A percentile compares a stretch with the other conserved stretches of the same genome.
phyloP scores from a whole-genome alignment of 2,888 invertebrate genomes.

The Chesias legatella region DNA sequence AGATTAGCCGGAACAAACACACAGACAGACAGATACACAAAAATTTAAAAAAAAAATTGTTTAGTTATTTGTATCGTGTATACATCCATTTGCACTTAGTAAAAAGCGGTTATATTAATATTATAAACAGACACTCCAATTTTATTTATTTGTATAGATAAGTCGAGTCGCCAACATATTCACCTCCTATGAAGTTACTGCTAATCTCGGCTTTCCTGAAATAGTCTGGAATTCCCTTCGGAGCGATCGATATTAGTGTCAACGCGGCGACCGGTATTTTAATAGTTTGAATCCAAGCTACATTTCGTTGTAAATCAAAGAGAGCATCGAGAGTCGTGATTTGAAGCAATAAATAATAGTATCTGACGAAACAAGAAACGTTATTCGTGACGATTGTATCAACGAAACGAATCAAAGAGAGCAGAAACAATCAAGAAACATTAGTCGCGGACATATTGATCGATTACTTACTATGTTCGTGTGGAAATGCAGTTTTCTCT shows the following conservation, averaged over 20 bases:
- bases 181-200: constrained; percentile 37
- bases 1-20: no score
- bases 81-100: no score
- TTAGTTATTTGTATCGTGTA: no score
- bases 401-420: constrained; percentile 31
- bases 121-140: no score
- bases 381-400: constrained; percentile 24
- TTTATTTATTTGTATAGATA: no score
- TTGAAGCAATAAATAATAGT: constrained; percentile 13
- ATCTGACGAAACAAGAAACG: constrained; percentile 15
- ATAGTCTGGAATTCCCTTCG: constrained; percentile 60
- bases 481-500: neutral
- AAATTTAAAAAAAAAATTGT: no score
- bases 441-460: constrained; percentile 6
- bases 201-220: constrained; percentile 60
- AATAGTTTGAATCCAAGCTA: constrained; percentile 21
- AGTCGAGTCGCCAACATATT: constrained; percentile 1
- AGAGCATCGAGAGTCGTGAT: constrained; percentile 12
- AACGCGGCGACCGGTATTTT: constrained; percentile 34
- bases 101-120: no score
- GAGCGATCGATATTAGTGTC: constrained; percentile 46
- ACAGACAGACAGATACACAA: no score
- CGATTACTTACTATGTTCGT: constrained; percentile 4
- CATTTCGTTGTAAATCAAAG: constrained; percentile 11
- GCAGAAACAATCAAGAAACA: constrained; percentile 17